Evolutionary conservation across 2,888 invertebrate genomes (phyloP).

Genomic region (Notodonta dromedarius): DNA sequence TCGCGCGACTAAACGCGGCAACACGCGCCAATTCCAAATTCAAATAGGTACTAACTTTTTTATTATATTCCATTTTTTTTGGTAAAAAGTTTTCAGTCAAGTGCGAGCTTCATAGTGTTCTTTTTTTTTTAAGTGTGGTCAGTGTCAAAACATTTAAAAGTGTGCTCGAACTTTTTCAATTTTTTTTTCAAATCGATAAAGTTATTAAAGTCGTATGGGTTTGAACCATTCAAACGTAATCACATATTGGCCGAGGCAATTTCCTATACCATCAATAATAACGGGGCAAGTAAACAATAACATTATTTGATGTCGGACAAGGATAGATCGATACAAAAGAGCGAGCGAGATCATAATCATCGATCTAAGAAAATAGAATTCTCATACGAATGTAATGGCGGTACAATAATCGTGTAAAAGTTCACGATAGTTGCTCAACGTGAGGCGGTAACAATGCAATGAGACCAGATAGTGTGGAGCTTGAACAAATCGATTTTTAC

Average conservation of each 20-base stretch:
- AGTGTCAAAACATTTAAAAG: slow-evolving; percentile 17
- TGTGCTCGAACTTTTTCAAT: background rate
- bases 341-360: slow-evolving; percentile 59
- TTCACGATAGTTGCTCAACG: slow-evolving; percentile 81
- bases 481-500: slow-evolving; percentile 58
- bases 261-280: slow-evolving; percentile 70
- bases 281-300: slow-evolving; percentile 80
- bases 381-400: slow-evolving; percentile 80
- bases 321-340: slow-evolving; percentile 51
- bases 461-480: slow-evolving; percentile 54
- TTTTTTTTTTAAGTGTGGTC: slow-evolving; percentile 14
- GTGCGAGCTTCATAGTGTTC: slow-evolving; percentile 14
- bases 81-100: slow-evolving; percentile 8
- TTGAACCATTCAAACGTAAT: slow-evolving; percentile 51
- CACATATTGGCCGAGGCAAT: slow-evolving; percentile 69
- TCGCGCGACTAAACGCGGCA: slow-evolving; percentile 31
- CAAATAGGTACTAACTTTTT: slow-evolving; percentile 22
- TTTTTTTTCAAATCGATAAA: slow-evolving; percentile 32
- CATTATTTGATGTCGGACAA: slow-evolving; percentile 66
- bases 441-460: slow-evolving; percentile 68
- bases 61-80: slow-evolving; percentile 17
- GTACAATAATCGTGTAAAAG: slow-evolving; percentile 82
- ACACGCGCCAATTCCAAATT: slow-evolving; percentile 59
- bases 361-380: slow-evolving; percentile 81
- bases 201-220: slow-evolving; percentile 39